Evolutionary conservation across 92 coral and sea anemone genomes (phyloP).

Genomic region (Diadumene lineata): DNA sequence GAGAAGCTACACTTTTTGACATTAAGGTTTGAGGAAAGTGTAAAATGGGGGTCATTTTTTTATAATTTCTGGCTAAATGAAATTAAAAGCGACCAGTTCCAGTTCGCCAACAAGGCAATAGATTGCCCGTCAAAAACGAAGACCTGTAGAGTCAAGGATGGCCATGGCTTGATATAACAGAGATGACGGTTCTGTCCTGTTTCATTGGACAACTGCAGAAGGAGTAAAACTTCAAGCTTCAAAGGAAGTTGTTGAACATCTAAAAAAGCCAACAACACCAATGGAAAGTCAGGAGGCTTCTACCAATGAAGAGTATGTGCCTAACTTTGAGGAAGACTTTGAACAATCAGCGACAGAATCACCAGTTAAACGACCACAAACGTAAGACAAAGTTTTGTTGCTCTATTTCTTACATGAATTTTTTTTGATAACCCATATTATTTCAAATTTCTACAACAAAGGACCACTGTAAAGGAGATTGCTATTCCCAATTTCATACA

Average conservation of each 20-base stretch:
- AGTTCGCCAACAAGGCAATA: not conserved
- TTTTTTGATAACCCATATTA: too few species aligned
- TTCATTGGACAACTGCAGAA: conserved; percentile 14
- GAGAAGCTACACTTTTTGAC: too few species aligned
- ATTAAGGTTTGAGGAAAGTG: too few species aligned
- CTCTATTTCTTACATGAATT: too few species aligned
- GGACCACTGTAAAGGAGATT: not conserved
- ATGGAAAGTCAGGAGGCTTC: not conserved
- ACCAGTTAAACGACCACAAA: conserved; percentile 3
- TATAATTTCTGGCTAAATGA: too few species aligned
- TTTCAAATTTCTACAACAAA: too few species aligned
- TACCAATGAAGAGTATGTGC: not conserved
- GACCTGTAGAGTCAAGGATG: conserved; percentile 7
- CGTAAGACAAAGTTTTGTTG: not conserved
- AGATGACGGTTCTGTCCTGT: not conserved
- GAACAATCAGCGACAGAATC: conserved; percentile 1
- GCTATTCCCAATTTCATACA: conserved; percentile 4
- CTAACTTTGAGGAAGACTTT: not conserved
- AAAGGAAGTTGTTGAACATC: conserved; percentile 6
- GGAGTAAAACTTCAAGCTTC: conserved; percentile 2
- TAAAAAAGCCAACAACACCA: not conserved
- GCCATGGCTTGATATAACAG: not conserved
- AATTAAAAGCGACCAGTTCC: not conserved
- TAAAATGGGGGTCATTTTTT: too few species aligned
- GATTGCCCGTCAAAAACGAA: conserved; percentile 10